phyloP scores from a whole-genome alignment of 1,140 invertebrate species.

The Mamestra configurata region DNA sequence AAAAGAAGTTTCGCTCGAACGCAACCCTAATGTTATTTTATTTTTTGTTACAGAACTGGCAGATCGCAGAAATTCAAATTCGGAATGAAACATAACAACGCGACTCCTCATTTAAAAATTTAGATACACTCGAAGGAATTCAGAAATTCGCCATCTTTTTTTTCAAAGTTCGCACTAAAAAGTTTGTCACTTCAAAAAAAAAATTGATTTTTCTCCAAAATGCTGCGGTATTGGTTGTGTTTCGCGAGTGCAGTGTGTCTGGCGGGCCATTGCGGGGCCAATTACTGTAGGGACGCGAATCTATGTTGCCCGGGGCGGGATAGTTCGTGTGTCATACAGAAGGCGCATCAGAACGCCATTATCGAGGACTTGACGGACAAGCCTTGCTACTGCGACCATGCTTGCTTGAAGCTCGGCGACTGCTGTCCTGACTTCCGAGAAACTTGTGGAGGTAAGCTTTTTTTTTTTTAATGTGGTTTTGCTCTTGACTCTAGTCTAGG shows the following conservation, averaged over 20 bases:
- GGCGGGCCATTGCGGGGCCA: constrained; percentile 77
- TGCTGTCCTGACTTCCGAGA: constrained; percentile 95
- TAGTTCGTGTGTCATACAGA: constrained; percentile 95
- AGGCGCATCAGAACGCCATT: constrained; percentile 94
- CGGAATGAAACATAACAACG: constrained; percentile 35
- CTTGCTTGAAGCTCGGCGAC: constrained; percentile 95
- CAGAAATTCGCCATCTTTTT: background rate
- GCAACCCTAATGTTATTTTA: constrained; percentile 59
- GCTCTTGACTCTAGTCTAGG: too few species aligned
- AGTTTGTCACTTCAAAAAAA: background rate
- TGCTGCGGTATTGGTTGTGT: constrained; percentile 78
- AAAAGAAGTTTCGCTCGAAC: background rate
- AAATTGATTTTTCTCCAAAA: constrained; percentile 56
- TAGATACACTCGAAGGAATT: constrained; percentile 33
- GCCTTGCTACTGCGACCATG: constrained; percentile 96
- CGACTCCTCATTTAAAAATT: background rate
- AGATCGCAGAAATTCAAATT: constrained; percentile 34
- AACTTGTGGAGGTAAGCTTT: constrained; percentile 92
- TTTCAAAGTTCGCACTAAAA: background rate
- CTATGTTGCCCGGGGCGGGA: constrained; percentile 94
- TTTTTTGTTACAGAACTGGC: constrained; percentile 43
- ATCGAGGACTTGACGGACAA: constrained; percentile 94
- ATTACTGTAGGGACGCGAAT: constrained; percentile 92
- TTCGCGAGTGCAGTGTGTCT: constrained; percentile 75
- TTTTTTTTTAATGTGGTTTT: background rate